Evolutionary conservation across 2,113 vertebrate species (phyloP).

Genomic region (Morone chrysops): DNA sequence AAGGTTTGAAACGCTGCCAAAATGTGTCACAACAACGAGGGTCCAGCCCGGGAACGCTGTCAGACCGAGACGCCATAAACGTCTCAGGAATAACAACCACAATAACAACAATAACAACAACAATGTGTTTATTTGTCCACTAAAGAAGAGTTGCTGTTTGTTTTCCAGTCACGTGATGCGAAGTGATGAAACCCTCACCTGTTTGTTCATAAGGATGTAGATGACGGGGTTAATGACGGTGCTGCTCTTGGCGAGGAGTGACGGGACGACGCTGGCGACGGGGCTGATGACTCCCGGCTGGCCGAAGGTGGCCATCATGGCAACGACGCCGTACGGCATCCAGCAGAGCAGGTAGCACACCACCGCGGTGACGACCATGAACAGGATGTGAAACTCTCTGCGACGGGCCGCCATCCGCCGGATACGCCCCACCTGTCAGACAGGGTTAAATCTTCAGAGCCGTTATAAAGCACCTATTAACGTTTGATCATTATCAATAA

Average conservation of each 20-base stretch:
- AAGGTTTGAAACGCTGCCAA: not conserved
- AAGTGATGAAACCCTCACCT: constrained; percentile 67
- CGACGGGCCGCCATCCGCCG: constrained; percentile 77
- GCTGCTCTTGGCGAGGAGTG: constrained; percentile 86
- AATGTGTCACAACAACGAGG: not conserved
- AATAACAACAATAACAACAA: too few species aligned
- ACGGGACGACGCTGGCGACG: constrained; percentile 78
- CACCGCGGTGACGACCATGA: constrained; percentile 84
- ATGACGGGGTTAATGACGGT: constrained; percentile 85
- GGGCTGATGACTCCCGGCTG: constrained; percentile 78
- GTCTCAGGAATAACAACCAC: too few species aligned
- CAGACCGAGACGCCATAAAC: too few species aligned
- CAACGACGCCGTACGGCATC: constrained; percentile 83
- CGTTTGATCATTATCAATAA: too few species aligned
- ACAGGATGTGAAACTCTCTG: constrained; percentile 83
- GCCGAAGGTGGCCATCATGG: constrained; percentile 83
- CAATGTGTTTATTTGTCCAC: too few species aligned
- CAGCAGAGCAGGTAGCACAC: constrained; percentile 84
- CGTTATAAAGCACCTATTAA: too few species aligned
- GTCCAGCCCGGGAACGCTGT: too few species aligned
- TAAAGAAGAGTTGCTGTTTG: too few species aligned
- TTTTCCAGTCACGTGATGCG: too few species aligned
- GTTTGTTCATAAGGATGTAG: constrained; percentile 87
- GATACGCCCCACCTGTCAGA: constrained; percentile 78
- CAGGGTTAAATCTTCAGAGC: not conserved